These are phyloP conservation scores for Argya squamiceps DNA, from an alignment of 2,797 vertebrate species.

Conservation along the genomic window DNA sequence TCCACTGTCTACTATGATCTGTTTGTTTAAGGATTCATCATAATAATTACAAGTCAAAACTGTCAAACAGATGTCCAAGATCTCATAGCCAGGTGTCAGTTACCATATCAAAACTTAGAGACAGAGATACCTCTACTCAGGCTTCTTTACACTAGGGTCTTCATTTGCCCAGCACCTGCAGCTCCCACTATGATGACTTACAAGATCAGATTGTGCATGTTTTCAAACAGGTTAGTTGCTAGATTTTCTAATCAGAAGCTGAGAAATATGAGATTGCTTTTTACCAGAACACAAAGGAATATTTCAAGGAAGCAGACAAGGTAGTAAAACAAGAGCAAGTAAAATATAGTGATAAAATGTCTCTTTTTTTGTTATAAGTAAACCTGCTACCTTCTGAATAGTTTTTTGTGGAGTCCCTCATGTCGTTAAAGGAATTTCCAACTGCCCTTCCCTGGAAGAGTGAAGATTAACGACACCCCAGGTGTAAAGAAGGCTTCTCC, in stretches of 20 bases:
- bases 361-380: background rate
- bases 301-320: background rate
- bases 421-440: too few species aligned
- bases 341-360: background rate
- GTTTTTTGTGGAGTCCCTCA: too few species aligned
- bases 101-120: background rate
- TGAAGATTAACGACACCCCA: too few species aligned
- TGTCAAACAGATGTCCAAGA: conserved; percentile 19
- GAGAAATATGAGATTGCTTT: background rate
- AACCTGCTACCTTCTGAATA: background rate
- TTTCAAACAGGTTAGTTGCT: background rate
- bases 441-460: too few species aligned
- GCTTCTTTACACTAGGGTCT: background rate
- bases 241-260: background rate
- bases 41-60: conserved; percentile 30
- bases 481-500: too few species aligned
- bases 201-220: background rate
- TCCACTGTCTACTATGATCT: background rate
- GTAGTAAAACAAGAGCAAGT: background rate
- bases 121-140: background rate
- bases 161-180: background rate
- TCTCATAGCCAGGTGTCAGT: background rate
- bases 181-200: background rate
- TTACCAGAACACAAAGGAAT: background rate
- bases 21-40: conserved; percentile 37